Percentiles rank a stretch among this genome's conserved stretches.
phyloP scores from a whole-genome alignment of 2,113 vertebrate species.

The Syrrhaptes paradoxus region DNA sequence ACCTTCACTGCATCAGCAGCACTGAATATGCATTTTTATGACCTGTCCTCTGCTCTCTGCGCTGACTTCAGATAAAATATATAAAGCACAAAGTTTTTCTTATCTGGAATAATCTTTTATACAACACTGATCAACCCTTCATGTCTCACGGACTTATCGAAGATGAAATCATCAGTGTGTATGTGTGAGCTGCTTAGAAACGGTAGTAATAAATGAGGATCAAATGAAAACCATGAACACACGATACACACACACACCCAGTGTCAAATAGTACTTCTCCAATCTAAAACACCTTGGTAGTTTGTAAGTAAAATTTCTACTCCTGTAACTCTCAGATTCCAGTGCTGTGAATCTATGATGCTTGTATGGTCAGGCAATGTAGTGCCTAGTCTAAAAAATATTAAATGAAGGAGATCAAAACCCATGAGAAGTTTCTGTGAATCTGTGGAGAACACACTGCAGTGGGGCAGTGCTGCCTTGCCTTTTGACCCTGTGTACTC shows the following conservation, averaged over 20 bases:
- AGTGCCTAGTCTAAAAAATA: background rate
- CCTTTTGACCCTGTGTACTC: background rate
- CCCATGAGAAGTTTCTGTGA: background rate
- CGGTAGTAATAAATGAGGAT: background rate
- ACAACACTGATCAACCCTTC: background rate
- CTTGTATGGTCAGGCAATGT: background rate
- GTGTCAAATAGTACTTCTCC: background rate
- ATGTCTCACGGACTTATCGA: background rate
- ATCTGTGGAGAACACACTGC: background rate
- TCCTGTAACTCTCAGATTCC: background rate
- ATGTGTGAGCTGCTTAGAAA: background rate
- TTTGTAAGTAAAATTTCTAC: background rate
- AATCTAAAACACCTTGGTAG: background rate
- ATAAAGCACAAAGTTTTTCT: background rate
- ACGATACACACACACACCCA: background rate
- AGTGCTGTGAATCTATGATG: background rate
- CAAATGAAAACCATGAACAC: background rate
- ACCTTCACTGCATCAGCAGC: background rate
- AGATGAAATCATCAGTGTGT: background rate
- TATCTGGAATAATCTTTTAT: background rate
- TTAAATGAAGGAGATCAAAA: accelerated
- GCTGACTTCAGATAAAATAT: background rate
- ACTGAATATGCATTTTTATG: background rate
- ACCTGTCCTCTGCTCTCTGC: background rate
- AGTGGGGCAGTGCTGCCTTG: background rate